These are phyloP conservation scores for Arremon brunneinucha DNA, from an alignment of 2,797 vertebrate genomes.

Conservation along the genomic window DNA sequence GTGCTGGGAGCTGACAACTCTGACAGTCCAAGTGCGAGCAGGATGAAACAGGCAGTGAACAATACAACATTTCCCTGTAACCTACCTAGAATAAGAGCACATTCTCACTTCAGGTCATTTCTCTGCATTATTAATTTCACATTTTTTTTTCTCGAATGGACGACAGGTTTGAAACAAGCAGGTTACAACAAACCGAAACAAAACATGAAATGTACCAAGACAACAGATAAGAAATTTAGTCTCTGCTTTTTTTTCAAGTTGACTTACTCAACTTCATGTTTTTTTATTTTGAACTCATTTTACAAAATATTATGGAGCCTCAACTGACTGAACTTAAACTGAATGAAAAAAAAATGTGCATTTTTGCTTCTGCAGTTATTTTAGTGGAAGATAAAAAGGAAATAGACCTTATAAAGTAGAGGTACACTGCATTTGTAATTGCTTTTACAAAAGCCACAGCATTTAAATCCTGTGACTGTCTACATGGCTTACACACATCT, in stretches of 20 bases:
- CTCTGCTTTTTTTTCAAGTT: neutral
- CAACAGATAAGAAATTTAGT: neutral
- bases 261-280: neutral
- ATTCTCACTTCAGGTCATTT: neutral
- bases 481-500: neutral
- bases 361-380: neutral
- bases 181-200: neutral
- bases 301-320: neutral
- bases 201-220: neutral
- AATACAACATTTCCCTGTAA: neutral
- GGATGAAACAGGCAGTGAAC: neutral
- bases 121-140: neutral
- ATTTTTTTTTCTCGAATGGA: neutral
- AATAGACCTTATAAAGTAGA: neutral
- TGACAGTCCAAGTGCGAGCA: neutral
- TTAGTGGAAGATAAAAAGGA: neutral
- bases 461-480: neutral
- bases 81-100: neutral
- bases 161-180: slow-evolving; percentile 21
- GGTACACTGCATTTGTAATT: neutral
- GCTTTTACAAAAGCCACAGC: neutral
- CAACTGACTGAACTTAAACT: neutral
- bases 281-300: neutral
- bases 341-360: neutral
- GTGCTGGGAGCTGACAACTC: neutral